Conservation (phyloP, 2,113 vertebrate genomes). For the Sturnira hondurensis region DNA sequence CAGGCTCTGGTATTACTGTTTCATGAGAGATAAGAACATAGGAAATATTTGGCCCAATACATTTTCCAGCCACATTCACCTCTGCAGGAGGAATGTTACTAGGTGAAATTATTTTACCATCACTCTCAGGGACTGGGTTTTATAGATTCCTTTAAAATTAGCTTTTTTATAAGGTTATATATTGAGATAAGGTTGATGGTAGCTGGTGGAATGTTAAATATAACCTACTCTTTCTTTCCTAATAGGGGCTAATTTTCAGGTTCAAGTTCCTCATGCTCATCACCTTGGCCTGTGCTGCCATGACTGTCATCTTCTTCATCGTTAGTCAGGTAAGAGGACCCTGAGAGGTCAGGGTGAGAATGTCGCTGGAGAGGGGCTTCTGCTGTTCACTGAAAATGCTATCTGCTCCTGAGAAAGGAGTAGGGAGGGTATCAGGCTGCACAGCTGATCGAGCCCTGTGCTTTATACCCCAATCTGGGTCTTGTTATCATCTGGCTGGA, state of each 20-base stretch:
- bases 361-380: not conserved
- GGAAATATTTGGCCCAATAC: not conserved
- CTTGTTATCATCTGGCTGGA: not conserved
- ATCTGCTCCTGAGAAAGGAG: not conserved
- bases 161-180: not conserved
- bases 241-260: conserved; percentile 95
- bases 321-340: conserved; percentile 91
- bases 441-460: not conserved
- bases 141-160: not conserved
- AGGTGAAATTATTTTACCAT: not conserved
- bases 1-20: not conserved
- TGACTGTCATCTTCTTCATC: conserved; percentile 99
- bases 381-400: not conserved
- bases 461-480: not conserved
- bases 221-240: conserved; percentile 38
- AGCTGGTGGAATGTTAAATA: not conserved
- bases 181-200: not conserved
- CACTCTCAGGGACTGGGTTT: not conserved
- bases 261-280: conserved; percentile 99
- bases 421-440: too few relatives aligned
- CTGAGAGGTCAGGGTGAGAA: not conserved
- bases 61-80: not conserved
- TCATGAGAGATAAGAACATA: not conserved
- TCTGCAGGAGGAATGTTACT: not conserved
- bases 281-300: conserved; percentile 95